phyloP scores from a whole-genome alignment of 2,113 vertebrate genomes.

The Microcebus ravelobensis region DNA sequence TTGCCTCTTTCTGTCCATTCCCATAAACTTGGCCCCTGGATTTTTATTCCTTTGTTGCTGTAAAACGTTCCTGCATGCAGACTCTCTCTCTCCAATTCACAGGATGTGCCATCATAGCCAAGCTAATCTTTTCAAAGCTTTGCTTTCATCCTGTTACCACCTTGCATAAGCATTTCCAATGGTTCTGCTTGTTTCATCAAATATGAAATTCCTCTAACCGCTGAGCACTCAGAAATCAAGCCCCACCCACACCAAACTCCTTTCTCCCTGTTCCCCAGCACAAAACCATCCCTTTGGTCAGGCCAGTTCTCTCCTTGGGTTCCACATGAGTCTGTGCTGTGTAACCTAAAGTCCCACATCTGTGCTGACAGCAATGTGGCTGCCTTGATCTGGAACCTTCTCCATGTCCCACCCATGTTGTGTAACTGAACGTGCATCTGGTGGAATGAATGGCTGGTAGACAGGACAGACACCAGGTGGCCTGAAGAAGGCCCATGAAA shows the following conservation, averaged over 20 bases:
- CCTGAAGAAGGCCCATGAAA: background rate
- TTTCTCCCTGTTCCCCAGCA: background rate
- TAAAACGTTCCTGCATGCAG: conserved; percentile 52
- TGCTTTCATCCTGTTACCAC: conserved; percentile 15
- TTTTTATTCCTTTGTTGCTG: conserved; percentile 56
- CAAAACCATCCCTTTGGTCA: background rate
- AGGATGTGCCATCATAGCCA: background rate
- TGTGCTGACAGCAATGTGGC: background rate
- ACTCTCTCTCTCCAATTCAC: conserved; percentile 47
- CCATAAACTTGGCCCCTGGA: background rate
- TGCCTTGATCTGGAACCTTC: background rate
- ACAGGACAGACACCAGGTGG: background rate
- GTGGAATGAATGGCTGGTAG: background rate
- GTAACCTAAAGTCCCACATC: background rate
- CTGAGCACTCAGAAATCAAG: background rate
- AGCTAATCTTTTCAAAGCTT: conserved; percentile 53
- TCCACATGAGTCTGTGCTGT: background rate
- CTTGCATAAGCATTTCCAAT: background rate
- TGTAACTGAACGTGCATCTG: background rate
- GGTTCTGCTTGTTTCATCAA: conserved; percentile 1
- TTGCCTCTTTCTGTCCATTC: conserved; percentile 5
- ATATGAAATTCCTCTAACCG: background rate
- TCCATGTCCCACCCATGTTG: background rate
- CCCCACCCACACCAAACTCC: background rate
- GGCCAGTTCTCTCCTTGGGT: background rate